Conservation (phyloP, 23 tunicate species). For the Pegea sp. region DNA sequence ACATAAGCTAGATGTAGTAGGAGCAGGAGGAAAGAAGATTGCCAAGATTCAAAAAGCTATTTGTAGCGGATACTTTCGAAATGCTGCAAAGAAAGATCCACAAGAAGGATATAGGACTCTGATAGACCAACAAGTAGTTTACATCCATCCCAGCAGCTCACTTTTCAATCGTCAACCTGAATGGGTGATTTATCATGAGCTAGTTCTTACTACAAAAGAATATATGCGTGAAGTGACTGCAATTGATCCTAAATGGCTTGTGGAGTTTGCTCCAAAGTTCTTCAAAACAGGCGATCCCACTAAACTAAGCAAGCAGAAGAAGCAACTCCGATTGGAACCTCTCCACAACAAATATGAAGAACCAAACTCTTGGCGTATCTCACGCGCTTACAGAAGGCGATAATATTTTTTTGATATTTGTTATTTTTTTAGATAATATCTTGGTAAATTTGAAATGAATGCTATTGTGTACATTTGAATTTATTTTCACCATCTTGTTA, state of each 20-base stretch:
- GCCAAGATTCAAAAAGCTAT: constrained; percentile 90
- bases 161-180: constrained; percentile 88
- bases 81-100: constrained; percentile 96
- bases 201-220: constrained; percentile 91
- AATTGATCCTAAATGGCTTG: constrained; percentile 91
- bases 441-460: too few relatives aligned
- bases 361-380: constrained; percentile 94
- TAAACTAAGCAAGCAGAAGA: constrained; percentile 84
- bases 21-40: constrained; percentile 71
- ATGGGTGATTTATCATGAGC: constrained; percentile 95
- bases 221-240: constrained; percentile 98
- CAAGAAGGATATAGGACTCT: constrained; percentile 94
- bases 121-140: constrained; percentile 89
- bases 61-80: constrained; percentile 83
- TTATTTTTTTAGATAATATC: too few relatives aligned
- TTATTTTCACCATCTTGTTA: too few relatives aligned
- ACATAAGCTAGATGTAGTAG: constrained; percentile 82
- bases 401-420: too few relatives aligned
- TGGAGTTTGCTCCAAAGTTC: constrained; percentile 94
- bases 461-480: too few relatives aligned
- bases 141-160: constrained; percentile 91
- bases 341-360: constrained; percentile 89
- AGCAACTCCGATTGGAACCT: constrained; percentile 80
- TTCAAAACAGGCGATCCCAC: constrained; percentile 96
- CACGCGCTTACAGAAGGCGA: constrained; percentile 78